Percentiles rank a stretch among this genome's conserved stretches.
Evolutionary conservation across 2,113 vertebrate species (phyloP).

Genomic region (Mellivora capensis): DNA sequence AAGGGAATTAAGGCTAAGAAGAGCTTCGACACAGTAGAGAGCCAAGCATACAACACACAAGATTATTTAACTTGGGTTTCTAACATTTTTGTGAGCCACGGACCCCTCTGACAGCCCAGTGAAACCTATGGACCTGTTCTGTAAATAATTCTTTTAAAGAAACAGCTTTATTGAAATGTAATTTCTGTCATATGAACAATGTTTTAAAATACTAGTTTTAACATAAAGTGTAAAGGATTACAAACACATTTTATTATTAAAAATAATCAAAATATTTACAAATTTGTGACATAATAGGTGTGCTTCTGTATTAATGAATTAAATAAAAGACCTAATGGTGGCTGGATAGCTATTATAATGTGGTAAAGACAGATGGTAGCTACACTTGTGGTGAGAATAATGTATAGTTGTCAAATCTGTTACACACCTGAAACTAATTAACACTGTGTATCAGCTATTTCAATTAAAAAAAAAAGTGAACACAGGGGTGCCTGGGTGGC

Average conservation of each 20-base stretch:
- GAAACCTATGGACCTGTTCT: background rate
- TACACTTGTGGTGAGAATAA: background rate
- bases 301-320: background rate
- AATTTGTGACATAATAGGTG: background rate
- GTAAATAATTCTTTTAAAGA: background rate
- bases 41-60: background rate
- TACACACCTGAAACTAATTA: background rate
- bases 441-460: background rate
- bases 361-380: background rate
- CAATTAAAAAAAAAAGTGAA: too few relatives aligned
- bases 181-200: background rate
- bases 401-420: background rate
- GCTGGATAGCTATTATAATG: background rate
- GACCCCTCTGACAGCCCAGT: background rate
- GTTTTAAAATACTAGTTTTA: background rate
- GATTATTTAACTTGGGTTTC: background rate
- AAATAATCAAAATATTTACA: slow-evolving; percentile 12
- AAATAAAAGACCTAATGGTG: background rate
- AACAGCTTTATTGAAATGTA: background rate
- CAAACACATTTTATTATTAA: background rate
- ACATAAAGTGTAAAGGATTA: slow-evolving; percentile 15
- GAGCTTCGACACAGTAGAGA: background rate
- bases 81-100: background rate
- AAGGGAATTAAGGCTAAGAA: background rate
- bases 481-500: too few relatives aligned